A percentile compares a stretch with the other conserved stretches of the same genome.
These are phyloP conservation scores for Lates calcarifer DNA, from an alignment of 2,113 vertebrate species.

Conservation along the genomic window DNA sequence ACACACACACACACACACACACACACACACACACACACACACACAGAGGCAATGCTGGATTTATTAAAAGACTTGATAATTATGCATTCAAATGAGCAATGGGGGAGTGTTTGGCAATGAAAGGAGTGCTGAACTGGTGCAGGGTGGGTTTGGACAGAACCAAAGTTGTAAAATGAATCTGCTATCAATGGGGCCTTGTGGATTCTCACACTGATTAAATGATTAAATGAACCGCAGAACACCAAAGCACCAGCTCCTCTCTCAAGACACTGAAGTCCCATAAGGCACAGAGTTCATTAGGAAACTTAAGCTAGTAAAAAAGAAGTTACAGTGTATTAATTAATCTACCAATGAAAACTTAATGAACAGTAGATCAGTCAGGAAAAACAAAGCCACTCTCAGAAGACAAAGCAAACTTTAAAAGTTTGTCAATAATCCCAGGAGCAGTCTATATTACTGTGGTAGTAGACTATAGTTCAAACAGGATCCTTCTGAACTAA, in stretches of 20 bases:
- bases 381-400: background rate
- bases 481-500: background rate
- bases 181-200: background rate
- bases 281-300: background rate
- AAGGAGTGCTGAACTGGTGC: background rate
- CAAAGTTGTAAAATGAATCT: slow-evolving; percentile 11
- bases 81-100: slow-evolving; percentile 23
- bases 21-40: slow-evolving; percentile 2
- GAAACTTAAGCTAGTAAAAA: background rate
- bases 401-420: background rate
- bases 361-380: background rate
- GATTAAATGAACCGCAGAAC: background rate
- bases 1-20: slow-evolving; percentile 13
- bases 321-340: background rate
- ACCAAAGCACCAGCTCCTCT: background rate
- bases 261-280: background rate
- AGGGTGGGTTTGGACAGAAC: background rate
- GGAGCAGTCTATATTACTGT: background rate
- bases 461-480: background rate
- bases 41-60: background rate
- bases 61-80: slow-evolving; percentile 21
- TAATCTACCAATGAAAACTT: background rate
- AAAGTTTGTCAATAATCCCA: background rate
- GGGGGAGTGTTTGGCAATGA: slow-evolving; percentile 12
- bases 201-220: slow-evolving; percentile 14